Percentiles rank a stretch among this genome's conserved stretches.
Conservation (phyloP, 2,113 vertebrate genomes). For the Poeciliopsis prolifica region DNA sequence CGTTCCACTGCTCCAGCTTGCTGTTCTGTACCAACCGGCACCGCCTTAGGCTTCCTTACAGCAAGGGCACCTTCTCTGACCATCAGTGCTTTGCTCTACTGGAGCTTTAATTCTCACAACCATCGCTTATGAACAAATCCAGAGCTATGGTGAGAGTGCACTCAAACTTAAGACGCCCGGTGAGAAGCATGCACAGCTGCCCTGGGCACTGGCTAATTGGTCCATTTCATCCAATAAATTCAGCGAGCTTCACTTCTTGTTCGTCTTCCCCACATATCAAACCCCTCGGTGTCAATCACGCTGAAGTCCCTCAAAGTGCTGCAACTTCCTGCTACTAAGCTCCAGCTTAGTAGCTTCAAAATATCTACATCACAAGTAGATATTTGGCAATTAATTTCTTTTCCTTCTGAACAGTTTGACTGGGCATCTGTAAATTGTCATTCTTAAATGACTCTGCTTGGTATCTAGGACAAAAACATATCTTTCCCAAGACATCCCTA, state of each 20-base stretch:
- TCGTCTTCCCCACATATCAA: conserved; percentile 29
- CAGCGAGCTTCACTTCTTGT: conserved; percentile 28
- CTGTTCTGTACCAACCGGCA: conserved; percentile 43
- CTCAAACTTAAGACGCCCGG: conserved; percentile 34
- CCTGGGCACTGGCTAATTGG: conserved; percentile 34
- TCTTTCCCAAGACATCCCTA: no score
- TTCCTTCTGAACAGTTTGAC: background rate
- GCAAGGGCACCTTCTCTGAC: conserved; percentile 65
- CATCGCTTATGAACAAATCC: conserved; percentile 40
- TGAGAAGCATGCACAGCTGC: conserved; percentile 63
- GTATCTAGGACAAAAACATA: background rate
- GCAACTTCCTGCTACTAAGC: background rate
- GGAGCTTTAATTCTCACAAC: conserved; percentile 49
- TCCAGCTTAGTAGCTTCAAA: no score
- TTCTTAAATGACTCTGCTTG: background rate
- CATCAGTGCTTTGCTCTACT: conserved; percentile 37
- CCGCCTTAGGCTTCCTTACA: conserved; percentile 36
- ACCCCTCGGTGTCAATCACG: conserved; percentile 36
- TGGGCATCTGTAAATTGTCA: background rate
- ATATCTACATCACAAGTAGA: background rate
- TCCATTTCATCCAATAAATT: conserved; percentile 51
- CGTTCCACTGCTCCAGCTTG: conserved; percentile 25
- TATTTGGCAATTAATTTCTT: background rate
- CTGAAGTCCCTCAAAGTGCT: conserved; percentile 1
- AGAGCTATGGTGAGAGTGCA: conserved; percentile 21